Conservation (phyloP, 2,113 vertebrate species). For the Chionodraco myersi region DNA sequence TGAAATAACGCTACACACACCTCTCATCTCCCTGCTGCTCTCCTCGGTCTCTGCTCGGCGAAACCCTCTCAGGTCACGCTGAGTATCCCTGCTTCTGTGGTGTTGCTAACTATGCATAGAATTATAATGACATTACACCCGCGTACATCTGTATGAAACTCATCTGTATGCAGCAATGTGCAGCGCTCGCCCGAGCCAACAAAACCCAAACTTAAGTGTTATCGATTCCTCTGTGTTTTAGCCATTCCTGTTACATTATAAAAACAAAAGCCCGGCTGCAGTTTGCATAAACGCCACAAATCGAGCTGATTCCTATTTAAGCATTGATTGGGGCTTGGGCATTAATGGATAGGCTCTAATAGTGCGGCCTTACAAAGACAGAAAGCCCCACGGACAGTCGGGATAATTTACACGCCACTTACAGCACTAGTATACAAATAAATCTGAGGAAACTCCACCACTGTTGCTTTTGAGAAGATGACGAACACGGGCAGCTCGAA, state of each 20-base stretch:
- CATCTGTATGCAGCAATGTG: slow-evolving; percentile 73
- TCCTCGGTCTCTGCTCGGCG: slow-evolving; percentile 16
- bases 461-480: slow-evolving; percentile 86
- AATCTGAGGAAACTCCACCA: slow-evolving; percentile 85
- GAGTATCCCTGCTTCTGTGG: slow-evolving; percentile 50
- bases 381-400: slow-evolving; percentile 84
- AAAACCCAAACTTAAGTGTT: slow-evolving; percentile 78
- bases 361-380: slow-evolving; percentile 85
- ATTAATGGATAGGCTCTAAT: slow-evolving; percentile 85
- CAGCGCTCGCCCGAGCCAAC: slow-evolving; percentile 70
- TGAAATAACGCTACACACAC: too few species aligned
- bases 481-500: slow-evolving; percentile 85
- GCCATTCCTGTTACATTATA: slow-evolving; percentile 76
- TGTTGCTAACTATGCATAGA: slow-evolving; percentile 63
- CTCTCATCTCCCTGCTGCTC: too few species aligned
- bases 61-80: slow-evolving; percentile 42
- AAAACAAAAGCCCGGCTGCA: slow-evolving; percentile 69
- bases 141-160: slow-evolving; percentile 66
- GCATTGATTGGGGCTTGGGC: slow-evolving; percentile 82
- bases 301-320: slow-evolving; percentile 82
- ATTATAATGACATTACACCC: slow-evolving; percentile 76
- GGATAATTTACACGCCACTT: slow-evolving; percentile 89
- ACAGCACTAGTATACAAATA: slow-evolving; percentile 88
- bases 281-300: slow-evolving; percentile 79
- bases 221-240: slow-evolving; percentile 80